Evolutionary conservation across 2,797 vertebrate species (phyloP), one percentile per base, ranked within the genome.

Genomic region (Lagorchestes hirsutus): DNA sequence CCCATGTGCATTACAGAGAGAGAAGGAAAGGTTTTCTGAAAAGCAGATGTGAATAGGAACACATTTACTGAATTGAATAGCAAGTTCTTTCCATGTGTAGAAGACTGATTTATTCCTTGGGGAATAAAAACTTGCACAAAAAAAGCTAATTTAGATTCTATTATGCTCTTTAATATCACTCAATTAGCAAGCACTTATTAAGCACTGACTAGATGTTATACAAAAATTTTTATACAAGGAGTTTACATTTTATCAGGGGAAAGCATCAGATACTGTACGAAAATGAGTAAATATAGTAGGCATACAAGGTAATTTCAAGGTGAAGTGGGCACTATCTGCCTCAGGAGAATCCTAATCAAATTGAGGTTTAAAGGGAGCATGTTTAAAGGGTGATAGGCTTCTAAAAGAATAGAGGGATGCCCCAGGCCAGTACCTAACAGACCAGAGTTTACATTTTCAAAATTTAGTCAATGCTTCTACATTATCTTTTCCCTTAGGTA

Each of bases 11-110:
- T 96, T 96, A 95, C 56, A 95, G 2, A 54, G 27, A 90, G 50
- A 91, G 52, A 91, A 95, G n/a, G 13, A 96, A 46, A 92, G 0
- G 90, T 87, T 97, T 96, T 95, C 95, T 96, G 55, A 87, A 91
- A 93, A 52, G 22, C 27, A 94, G 55, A 13, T 2, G 54, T 93
- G 52, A 93, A 56, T 91, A 92, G n/a, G 57, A 56, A 29, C 57
- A 94, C 29, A 57, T 93, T 96, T 96, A 93, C 93, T 2, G n/a
- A 92, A 54, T 92, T 55, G 13, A 95, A 93, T 9, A 93, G 50
- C 46, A 93, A 95, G 5, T 82, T 3, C 74, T 40, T 82, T 82
- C 74, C 74, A 24, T 46, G 40, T 82, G 40, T 82, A 82, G 74
- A 18, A 82, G 40, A 82, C n/a, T 82, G 74, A 46, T 82, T 82